Conservation (phyloP, 2,797 vertebrate species). For the Myotis findleyi region DNA sequence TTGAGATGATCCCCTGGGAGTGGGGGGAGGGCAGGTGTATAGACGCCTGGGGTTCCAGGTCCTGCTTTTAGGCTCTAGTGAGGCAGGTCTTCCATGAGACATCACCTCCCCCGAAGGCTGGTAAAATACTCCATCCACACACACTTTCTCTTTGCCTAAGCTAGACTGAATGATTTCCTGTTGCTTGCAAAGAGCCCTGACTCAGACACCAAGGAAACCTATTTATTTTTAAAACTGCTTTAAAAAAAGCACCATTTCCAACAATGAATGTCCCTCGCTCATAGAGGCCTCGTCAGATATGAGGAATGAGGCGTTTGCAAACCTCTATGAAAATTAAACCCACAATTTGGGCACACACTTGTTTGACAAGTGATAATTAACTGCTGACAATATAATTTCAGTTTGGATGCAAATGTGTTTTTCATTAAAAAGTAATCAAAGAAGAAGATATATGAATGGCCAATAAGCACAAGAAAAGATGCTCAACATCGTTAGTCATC, state of each 20-base stretch:
- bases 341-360: slow-evolving; percentile 59
- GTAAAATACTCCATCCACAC: background rate
- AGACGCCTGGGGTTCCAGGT: background rate
- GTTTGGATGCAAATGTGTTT: slow-evolving; percentile 82
- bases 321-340: slow-evolving; percentile 75
- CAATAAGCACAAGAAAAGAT: slow-evolving; percentile 55
- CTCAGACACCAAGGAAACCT: slow-evolving; percentile 71
- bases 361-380: slow-evolving; percentile 88
- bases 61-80: background rate
- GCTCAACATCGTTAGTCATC: slow-evolving; percentile 56
- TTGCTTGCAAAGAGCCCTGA: slow-evolving; percentile 54
- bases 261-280: slow-evolving; percentile 55
- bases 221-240: slow-evolving; percentile 75
- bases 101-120: background rate
- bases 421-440: slow-evolving; percentile 84
- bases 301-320: slow-evolving; percentile 59
- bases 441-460: slow-evolving; percentile 74
- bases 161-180: background rate
- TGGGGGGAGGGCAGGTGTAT: fast-evolving
- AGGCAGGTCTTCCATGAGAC: background rate
- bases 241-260: slow-evolving; percentile 60
- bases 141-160: background rate
- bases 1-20: fast-evolving
- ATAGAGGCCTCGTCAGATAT: slow-evolving; percentile 58
- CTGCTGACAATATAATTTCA: slow-evolving; percentile 84